These are phyloP conservation scores for Camponotus floridanus DNA, from an alignment of 1,140 invertebrate genomes.

Conservation along the genomic window DNA sequence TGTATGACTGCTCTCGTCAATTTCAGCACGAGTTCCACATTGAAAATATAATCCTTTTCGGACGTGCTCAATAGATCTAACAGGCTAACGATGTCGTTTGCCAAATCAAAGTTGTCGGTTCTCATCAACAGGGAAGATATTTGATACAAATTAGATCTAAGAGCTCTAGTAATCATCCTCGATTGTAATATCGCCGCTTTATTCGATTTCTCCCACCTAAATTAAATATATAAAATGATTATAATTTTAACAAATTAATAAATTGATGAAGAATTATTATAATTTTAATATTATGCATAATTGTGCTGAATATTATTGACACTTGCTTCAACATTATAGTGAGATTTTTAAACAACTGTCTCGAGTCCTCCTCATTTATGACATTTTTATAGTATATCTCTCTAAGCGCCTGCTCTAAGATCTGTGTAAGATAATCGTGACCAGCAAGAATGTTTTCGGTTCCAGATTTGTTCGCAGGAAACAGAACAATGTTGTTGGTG, in stretches of 20 bases:
- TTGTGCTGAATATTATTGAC: background rate
- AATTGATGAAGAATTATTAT: too few species aligned
- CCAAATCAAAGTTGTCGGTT: slow-evolving; percentile 80
- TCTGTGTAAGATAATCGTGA: slow-evolving; percentile 86
- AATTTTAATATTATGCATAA: slow-evolving; percentile 5
- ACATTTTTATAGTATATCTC: slow-evolving; percentile 79
- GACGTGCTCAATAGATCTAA: slow-evolving; percentile 84
- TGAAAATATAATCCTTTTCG: slow-evolving; percentile 78
- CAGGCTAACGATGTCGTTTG: slow-evolving; percentile 85
- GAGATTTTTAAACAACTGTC: slow-evolving; percentile 85
- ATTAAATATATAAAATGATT: slow-evolving; percentile 17
- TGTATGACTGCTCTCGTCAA: slow-evolving; percentile 90
- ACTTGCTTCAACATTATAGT: slow-evolving; percentile 84
- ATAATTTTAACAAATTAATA: slow-evolving; percentile 25
- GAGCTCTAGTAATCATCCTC: slow-evolving; percentile 83
- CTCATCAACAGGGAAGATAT: slow-evolving; percentile 84
- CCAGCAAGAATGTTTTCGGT: slow-evolving; percentile 83
- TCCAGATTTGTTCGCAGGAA: slow-evolving; percentile 84
- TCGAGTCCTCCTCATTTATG: slow-evolving; percentile 69
- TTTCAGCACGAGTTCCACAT: slow-evolving; percentile 87
- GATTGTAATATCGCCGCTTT: slow-evolving; percentile 83
- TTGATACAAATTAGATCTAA: slow-evolving; percentile 85
- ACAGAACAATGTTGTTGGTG: slow-evolving; percentile 84
- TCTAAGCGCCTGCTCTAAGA: slow-evolving; percentile 85
- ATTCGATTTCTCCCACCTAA: slow-evolving; percentile 86